Conservation (phyloP, 1,140 invertebrate genomes). For the Zaprionus africanus region DNA sequence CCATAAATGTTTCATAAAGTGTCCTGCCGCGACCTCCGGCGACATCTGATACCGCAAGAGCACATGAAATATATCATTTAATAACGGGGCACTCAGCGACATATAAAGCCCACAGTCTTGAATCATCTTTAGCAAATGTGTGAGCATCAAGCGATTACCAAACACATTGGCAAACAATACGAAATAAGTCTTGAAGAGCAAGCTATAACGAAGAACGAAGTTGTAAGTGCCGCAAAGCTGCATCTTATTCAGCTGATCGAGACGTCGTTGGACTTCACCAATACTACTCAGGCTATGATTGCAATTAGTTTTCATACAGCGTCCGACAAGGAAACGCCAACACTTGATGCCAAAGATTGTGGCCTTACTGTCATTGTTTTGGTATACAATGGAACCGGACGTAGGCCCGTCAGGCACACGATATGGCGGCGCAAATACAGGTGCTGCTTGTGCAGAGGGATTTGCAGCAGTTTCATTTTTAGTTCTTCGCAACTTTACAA, state of each 20-base stretch:
- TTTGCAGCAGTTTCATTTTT: background rate
- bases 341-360: constrained; percentile 56
- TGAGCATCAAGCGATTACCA: constrained; percentile 6
- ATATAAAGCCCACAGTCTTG: constrained; percentile 42
- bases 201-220: constrained; percentile 5
- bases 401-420: background rate
- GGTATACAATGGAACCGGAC: background rate
- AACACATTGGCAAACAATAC: constrained; percentile 44
- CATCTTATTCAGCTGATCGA: constrained; percentile 10
- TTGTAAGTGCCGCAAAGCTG: constrained; percentile 22
- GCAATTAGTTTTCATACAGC: constrained; percentile 29
- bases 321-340: constrained; percentile 15
- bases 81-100: background rate
- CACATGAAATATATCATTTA: constrained; percentile 7
- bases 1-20: constrained; percentile 59
- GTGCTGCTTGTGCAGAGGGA: background rate
- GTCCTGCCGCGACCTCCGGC: background rate
- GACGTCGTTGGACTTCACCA: constrained; percentile 27
- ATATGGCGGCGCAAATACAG: constrained; percentile 45
- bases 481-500: background rate
- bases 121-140: constrained; percentile 47
- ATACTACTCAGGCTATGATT: constrained; percentile 34
- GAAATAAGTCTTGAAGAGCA: constrained; percentile 41
- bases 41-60: constrained; percentile 18
- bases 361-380: background rate